Evolutionary conservation across 2,888 invertebrate genomes (phyloP).

Genomic region (Marasmarcha lunaedactyla): DNA sequence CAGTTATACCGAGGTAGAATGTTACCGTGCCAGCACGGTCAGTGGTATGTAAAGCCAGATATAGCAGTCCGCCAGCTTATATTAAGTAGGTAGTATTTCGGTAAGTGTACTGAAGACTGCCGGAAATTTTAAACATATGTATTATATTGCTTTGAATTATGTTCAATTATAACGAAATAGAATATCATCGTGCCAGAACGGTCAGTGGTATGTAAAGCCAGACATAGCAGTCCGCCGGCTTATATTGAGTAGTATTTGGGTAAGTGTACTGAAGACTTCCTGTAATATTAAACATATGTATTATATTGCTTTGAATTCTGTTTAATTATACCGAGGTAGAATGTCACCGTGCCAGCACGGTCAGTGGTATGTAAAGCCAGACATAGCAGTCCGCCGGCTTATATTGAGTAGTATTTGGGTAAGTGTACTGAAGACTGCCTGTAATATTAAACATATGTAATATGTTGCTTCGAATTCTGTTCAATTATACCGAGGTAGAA

Average conservation of each 20-base stretch:
- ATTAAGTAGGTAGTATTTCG: too few species aligned
- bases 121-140: too few species aligned
- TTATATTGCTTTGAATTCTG: conserved; percentile 83
- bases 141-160: conserved; percentile 84
- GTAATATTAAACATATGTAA: too few species aligned
- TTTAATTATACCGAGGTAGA: conserved; percentile 87
- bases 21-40: conserved; percentile 86
- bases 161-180: conserved; percentile 85
- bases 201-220: conserved; percentile 86
- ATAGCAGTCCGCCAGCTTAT: conserved; percentile 90
- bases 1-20: conserved; percentile 86
- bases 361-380: conserved; percentile 88
- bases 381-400: conserved; percentile 91
- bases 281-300: too few species aligned
- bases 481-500: too few species aligned
- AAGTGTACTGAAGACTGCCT: conserved; percentile 22
- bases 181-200: conserved; percentile 88
- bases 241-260: conserved; percentile 88
- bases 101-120: too few species aligned
- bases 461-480: too few species aligned
- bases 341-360: conserved; percentile 86
- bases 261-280: conserved; percentile 32
- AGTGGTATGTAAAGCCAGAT: conserved; percentile 88
- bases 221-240: conserved; percentile 92
- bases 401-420: conserved; percentile 89